Conservation (phyloP, 2,113 vertebrate species). For the Xiphorhynchus elegans region DNA sequence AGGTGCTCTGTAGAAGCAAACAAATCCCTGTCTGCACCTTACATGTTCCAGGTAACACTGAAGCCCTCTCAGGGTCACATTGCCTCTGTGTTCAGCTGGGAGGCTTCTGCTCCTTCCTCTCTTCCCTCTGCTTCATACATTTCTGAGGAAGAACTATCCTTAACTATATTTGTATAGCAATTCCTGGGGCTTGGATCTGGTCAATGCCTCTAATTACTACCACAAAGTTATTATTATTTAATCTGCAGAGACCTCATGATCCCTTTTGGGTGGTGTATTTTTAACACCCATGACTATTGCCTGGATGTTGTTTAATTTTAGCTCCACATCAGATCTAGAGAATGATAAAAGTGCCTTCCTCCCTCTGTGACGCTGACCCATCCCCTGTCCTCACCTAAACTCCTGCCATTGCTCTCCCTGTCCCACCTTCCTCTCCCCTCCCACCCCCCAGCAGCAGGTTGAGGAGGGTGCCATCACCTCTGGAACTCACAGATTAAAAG, state of each 20-base stretch:
- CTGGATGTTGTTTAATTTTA: slow-evolving; percentile 28
- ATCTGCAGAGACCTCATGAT: background rate
- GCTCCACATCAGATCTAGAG: background rate
- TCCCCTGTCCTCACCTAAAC: background rate
- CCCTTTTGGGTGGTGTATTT: background rate
- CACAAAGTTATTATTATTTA: background rate
- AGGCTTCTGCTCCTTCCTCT: background rate
- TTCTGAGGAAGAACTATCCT: background rate
- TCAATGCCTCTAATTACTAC: background rate
- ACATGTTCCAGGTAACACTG: background rate
- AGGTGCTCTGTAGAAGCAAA: background rate
- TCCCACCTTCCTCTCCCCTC: background rate
- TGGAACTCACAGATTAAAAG: slow-evolving; percentile 63
- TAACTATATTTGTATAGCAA: background rate
- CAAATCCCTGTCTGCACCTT: background rate
- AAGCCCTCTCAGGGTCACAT: background rate
- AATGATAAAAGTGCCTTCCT: background rate
- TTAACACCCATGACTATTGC: background rate
- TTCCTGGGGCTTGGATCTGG: background rate
- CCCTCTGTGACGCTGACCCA: background rate
- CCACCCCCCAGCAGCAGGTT: background rate
- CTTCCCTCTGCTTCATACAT: background rate
- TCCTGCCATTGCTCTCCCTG: background rate
- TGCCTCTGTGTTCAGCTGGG: background rate
- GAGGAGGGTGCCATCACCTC: slow-evolving; percentile 23